phyloP scores from a whole-genome alignment of 2,888 invertebrate species.

The Phengaris arion region DNA sequence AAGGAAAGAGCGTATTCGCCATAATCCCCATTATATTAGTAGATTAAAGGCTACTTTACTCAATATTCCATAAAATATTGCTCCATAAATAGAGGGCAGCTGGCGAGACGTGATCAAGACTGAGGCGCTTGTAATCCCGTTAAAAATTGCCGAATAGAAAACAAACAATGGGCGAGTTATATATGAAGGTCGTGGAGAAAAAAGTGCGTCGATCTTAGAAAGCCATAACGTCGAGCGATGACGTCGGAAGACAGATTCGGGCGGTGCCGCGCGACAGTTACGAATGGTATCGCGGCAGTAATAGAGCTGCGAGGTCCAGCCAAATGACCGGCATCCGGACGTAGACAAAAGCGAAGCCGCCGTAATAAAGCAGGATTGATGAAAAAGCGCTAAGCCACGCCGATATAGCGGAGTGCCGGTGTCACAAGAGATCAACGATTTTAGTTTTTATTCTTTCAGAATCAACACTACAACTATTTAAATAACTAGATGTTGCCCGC shows the following conservation, averaged over 20 bases:
- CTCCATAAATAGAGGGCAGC: conserved; percentile 74
- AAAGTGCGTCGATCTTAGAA: conserved; percentile 52
- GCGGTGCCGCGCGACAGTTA: conserved; percentile 67
- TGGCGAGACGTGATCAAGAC: conserved; percentile 72
- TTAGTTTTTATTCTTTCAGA: not conserved
- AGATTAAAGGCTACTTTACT: conserved; percentile 78
- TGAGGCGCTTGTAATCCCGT: conserved; percentile 66
- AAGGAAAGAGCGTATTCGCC: conserved; percentile 52
- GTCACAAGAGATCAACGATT: conserved; percentile 43
- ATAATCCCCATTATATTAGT: conserved; percentile 72
- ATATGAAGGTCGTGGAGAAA: conserved; percentile 40
- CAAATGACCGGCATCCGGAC: conserved; percentile 75
- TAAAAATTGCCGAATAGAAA: conserved; percentile 78
- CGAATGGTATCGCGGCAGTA: conserved; percentile 76
- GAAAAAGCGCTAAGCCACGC: conserved; percentile 82
- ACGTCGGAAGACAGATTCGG: conserved; percentile 68
- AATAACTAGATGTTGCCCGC: no score
- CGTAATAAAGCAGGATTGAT: conserved; percentile 81
- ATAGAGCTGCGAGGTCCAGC: conserved; percentile 72
- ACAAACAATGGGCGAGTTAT: conserved; percentile 51
- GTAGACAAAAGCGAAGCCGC: conserved; percentile 76
- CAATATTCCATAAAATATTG: conserved; percentile 78
- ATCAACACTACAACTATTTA: no score
- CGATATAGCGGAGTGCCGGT: conserved; percentile 64
- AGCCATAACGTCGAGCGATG: conserved; percentile 57